Conservation (phyloP, 2,113 vertebrate species). For the Zeus faber region DNA sequence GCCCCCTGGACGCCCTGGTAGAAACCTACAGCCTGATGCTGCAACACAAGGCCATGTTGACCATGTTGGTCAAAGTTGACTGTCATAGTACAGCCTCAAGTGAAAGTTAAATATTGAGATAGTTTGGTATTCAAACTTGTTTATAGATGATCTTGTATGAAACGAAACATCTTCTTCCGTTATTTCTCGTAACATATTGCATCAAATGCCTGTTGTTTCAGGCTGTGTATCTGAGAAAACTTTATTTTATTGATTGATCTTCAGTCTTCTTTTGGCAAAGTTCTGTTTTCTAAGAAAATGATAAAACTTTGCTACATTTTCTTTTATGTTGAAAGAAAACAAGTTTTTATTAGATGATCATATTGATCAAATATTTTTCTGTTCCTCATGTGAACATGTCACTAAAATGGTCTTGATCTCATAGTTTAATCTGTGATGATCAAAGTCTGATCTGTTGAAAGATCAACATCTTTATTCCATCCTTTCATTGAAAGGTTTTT, state of each 20-base stretch:
- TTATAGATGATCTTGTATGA: no score
- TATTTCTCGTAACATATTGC: neutral
- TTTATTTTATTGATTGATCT: no score
- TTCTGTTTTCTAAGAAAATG: no score
- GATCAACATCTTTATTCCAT: neutral
- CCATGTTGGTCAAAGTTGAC: conserved; percentile 36
- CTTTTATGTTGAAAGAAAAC: no score
- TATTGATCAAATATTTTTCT: neutral
- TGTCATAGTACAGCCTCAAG: neutral
- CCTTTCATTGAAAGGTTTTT: neutral
- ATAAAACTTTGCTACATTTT: no score
- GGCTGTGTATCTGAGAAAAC: no score
- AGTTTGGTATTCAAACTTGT: neutral
- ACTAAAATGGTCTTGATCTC: neutral
- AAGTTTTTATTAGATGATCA: neutral
- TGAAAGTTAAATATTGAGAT: neutral
- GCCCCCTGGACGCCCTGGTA: conserved; percentile 65
- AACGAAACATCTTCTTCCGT: neutral
- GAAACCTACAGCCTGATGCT: conserved; percentile 24
- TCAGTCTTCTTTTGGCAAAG: no score
- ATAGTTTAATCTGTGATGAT: neutral
- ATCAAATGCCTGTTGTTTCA: no score
- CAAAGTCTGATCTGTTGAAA: neutral
- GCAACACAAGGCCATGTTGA: conserved; percentile 11
- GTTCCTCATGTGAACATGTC: neutral